Conservation (phyloP, 2,888 invertebrate species). For the Nebria salina region DNA sequence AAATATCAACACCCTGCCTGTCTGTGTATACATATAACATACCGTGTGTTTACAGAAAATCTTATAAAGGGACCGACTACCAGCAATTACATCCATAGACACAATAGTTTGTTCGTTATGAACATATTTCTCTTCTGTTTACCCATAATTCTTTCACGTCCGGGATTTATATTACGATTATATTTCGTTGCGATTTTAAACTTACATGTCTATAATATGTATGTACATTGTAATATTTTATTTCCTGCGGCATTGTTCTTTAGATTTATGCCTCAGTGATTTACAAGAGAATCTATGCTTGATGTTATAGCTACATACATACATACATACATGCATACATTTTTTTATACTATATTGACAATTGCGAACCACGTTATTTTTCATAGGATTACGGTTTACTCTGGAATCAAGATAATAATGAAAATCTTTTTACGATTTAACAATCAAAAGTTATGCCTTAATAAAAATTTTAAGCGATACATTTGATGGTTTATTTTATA, state of each 20-base stretch:
- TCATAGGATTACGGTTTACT: too few relatives aligned
- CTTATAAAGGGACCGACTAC: conserved; percentile 27
- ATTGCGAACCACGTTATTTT: too few relatives aligned
- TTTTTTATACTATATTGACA: too few relatives aligned
- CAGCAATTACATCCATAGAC: conserved; percentile 26
- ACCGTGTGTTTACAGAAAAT: conserved; percentile 32
- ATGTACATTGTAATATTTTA: background rate
- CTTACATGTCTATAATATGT: background rate
- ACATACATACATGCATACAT: too few relatives aligned
- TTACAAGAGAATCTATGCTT: background rate
- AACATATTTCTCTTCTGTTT: conserved; percentile 37
- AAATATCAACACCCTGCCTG: background rate
- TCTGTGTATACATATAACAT: background rate
- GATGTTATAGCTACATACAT: too few relatives aligned
- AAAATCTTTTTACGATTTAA: too few relatives aligned
- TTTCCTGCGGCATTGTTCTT: background rate
- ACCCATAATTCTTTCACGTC: conserved; percentile 32
- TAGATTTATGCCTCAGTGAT: background rate
- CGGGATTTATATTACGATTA: conserved; percentile 38
- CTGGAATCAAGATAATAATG: too few relatives aligned
- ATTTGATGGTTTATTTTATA: background rate
- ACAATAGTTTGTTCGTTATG: conserved; percentile 38
- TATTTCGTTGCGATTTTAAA: conserved; percentile 31
- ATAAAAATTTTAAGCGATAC: background rate
- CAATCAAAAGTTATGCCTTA: background rate